Percentiles rank a stretch among this genome's conserved stretches.
Conservation (phyloP, 2,888 invertebrate species). For the Achlya flavicornis region DNA sequence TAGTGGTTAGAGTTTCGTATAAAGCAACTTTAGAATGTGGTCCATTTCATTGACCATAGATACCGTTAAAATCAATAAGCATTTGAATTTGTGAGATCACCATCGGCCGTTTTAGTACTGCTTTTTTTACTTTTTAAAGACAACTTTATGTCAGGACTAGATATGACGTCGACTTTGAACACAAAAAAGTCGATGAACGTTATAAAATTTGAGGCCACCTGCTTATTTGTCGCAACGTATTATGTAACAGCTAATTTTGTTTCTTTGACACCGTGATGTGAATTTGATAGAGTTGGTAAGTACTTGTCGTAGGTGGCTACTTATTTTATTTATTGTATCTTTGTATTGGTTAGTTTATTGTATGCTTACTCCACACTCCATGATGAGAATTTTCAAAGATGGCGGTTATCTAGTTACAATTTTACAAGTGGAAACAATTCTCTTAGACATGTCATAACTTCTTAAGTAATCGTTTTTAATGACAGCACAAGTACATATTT, state of each 20-base stretch:
- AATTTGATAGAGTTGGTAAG: slow-evolving; percentile 35
- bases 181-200: slow-evolving; percentile 46
- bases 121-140: not conserved
- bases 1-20: not conserved
- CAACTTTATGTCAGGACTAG: slow-evolving; percentile 5
- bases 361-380: too few species aligned
- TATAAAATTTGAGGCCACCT: slow-evolving; percentile 55
- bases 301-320: not conserved
- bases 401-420: too few species aligned
- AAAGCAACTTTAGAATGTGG: too few species aligned
- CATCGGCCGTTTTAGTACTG: not conserved
- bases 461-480: too few species aligned
- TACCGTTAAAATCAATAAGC: not conserved
- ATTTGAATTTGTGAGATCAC: not conserved
- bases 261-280: slow-evolving; percentile 53
- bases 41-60: too few species aligned
- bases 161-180: slow-evolving; percentile 5
- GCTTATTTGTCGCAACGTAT: slow-evolving; percentile 49
- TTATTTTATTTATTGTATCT: slow-evolving; percentile 30
- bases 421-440: too few species aligned
- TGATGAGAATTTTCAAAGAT: too few species aligned
- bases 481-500: too few species aligned
- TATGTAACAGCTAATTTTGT: slow-evolving; percentile 58
- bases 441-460: too few species aligned
- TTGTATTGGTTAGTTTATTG: slow-evolving; percentile 11